Percentiles rank a stretch among this genome's conserved stretches.
phyloP scores from a whole-genome alignment of 2,797 vertebrate species.

The Helicolenus hilgendorfi region DNA sequence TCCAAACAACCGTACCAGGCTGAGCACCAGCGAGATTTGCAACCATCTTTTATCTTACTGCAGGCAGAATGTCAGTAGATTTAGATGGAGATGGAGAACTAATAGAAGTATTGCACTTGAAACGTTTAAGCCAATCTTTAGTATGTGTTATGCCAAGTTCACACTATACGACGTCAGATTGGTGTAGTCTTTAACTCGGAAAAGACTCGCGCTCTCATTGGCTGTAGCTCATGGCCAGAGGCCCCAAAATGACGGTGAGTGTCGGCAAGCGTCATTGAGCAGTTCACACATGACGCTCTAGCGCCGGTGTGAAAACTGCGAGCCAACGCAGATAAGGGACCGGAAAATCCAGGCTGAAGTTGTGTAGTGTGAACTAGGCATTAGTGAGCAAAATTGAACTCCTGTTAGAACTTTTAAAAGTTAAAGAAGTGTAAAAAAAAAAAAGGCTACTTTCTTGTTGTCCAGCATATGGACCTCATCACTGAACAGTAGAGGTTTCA shows the following conservation, averaged over 20 bases:
- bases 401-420: not conserved
- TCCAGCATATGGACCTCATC: not conserved
- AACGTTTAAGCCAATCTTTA: not conserved
- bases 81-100: not conserved
- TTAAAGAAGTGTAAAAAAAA: not conserved
- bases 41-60: slow-evolving; percentile 2
- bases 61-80: not conserved
- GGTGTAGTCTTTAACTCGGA: too few relatives aligned
- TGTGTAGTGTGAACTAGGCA: too few relatives aligned
- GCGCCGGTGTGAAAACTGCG: too few relatives aligned
- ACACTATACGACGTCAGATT: too few relatives aligned
- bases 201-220: too few relatives aligned
- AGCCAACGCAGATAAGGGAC: too few relatives aligned
- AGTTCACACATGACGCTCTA: too few relatives aligned
- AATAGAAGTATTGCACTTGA: not conserved
- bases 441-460: not conserved
- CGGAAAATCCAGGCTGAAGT: too few relatives aligned
- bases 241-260: too few relatives aligned
- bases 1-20: slow-evolving; percentile 26
- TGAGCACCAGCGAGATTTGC: slow-evolving; percentile 18
- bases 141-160: not conserved
- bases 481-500: not conserved
- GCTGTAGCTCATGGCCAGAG: too few relatives aligned
- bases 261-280: too few relatives aligned
- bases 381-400: not conserved